Evolutionary conservation across 2,797 vertebrate species (phyloP).

Genomic region (Enteromius trimaculatus): DNA sequence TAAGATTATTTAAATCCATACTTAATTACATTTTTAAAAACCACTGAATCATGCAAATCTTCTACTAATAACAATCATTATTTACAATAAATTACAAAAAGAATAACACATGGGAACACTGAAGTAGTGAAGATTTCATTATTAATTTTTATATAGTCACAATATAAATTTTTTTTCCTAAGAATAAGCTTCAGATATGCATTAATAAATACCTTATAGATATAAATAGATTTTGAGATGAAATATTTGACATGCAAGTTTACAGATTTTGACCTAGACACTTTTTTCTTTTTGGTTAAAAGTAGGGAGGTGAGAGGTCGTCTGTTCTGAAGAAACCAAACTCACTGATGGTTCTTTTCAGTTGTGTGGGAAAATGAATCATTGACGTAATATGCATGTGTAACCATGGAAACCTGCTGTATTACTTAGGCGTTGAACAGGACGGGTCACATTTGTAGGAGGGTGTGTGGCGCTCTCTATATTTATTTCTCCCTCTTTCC

Average conservation of each 20-base stretch:
- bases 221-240: not conserved
- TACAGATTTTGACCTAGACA: not conserved
- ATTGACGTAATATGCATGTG: constrained; percentile 13
- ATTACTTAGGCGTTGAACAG: constrained; percentile 11
- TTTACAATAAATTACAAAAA: not conserved
- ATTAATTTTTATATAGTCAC: not conserved
- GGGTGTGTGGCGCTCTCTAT: not conserved
- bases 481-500: not conserved
- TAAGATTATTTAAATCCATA: not conserved
- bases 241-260: not conserved
- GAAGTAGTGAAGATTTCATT: not conserved
- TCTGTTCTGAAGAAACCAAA: not conserved
- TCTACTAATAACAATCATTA: not conserved
- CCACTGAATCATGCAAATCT: not conserved
- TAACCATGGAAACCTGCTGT: constrained; percentile 34
- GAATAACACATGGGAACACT: not conserved
- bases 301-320: not conserved
- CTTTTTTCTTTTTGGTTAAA: not conserved
- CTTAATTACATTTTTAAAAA: not conserved
- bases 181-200: not conserved
- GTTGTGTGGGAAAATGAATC: constrained; percentile 32
- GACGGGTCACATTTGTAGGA: constrained; percentile 23
- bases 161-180: not conserved
- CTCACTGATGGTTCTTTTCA: not conserved
- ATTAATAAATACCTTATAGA: not conserved